Evolutionary conservation across 2,888 invertebrate genomes (phyloP).

Genomic region (Megaustenia siamemsis): DNA sequence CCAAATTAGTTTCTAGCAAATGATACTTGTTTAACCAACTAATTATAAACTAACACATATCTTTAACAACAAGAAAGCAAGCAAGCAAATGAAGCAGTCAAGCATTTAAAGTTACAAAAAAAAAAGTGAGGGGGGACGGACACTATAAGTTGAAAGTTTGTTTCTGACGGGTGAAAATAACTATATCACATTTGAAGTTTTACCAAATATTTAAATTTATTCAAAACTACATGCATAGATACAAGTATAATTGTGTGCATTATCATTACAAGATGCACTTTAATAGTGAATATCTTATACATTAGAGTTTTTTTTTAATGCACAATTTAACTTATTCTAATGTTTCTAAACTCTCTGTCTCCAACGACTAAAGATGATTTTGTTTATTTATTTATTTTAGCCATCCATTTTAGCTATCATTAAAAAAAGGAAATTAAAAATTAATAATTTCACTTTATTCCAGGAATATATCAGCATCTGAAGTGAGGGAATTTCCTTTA

Average conservation of each 20-base stretch:
- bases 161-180: too few relatives aligned
- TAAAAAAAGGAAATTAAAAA: background rate
- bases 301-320: too few relatives aligned
- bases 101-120: background rate
- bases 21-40: background rate
- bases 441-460: background rate
- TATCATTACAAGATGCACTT: background rate
- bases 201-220: too few relatives aligned
- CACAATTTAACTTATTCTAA: too few relatives aligned
- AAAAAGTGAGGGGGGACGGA: too few relatives aligned
- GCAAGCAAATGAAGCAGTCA: constrained; percentile 5
- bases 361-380: too few relatives aligned
- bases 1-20: too few relatives aligned
- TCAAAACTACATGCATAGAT: background rate
- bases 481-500: background rate
- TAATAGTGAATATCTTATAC: background rate
- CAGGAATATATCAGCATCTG: background rate
- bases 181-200: too few relatives aligned
- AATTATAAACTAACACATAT: background rate
- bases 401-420: background rate
- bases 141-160: too few relatives aligned
- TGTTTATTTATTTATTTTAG: too few relatives aligned
- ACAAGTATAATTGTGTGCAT: background rate
- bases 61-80: background rate
- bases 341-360: too few relatives aligned